Base-by-base conservation (phyloP, 2,888 invertebrate genomes). In the Cryptus viduatorius region DNA sequence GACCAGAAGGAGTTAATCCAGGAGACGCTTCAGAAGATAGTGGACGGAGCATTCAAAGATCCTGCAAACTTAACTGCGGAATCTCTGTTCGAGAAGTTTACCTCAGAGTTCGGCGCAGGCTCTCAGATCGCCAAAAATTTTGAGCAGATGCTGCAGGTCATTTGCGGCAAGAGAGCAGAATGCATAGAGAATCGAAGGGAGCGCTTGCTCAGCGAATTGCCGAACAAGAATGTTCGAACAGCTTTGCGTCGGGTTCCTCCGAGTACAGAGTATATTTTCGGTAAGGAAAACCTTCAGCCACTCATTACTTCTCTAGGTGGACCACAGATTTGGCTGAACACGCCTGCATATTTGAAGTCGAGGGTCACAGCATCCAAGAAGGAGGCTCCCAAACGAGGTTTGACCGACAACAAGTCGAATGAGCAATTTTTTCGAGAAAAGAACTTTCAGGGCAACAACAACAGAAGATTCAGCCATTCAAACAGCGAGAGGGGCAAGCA, bases 91-190 rank as follows among this genome's bases (percentile, higher is more conserved):
- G 83, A 81, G 8, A 79, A 56, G 50, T 67, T 85, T 0, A 24
- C 53, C 12, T 24, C 77, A 2, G 10, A 48, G 8, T 88, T 87
- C 59, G n/a, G 85, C 81, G 2, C 79, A 5, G 48, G 46, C 12
- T 86, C 87, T 3, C 64, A 68, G 42, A 78, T 86, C 3, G 71
- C 65, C 16, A 86, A 85, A 46, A 84, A 85, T 19, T 83, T 50
- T 44, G 86, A 88, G 4, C 81, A 83, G 61, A 82, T 73, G 8
- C 56, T 87, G 5, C 86, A 86, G 67, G 83, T 86, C 4, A 77
- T 87, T 19, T 88, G 87, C 65, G 87, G 84, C 4, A 87, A 88
- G 53, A 73, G 86, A 68, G 83, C 86, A 0, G 84, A 85, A 29
- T 85, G 83, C 46, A 82, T 85, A 29, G 80, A 87, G 19, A 59